These are phyloP conservation scores for Brenthis daphne DNA, from an alignment of 2,888 invertebrate genomes.

Conservation along the genomic window DNA sequence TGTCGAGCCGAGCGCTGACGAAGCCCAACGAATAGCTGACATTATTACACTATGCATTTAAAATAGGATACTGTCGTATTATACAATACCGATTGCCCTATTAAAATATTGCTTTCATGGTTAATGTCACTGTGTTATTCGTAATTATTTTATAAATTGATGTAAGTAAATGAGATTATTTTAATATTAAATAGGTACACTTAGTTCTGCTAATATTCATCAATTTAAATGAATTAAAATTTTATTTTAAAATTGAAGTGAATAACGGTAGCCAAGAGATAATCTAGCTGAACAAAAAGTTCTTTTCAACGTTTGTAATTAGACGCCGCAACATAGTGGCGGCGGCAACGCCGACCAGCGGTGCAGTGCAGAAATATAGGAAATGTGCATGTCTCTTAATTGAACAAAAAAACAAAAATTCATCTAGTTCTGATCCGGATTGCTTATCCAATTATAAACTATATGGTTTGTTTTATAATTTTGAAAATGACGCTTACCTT, in stretches of 20 bases:
- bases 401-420: slow-evolving; percentile 34
- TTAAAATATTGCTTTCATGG: slow-evolving; percentile 1
- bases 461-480: too few species aligned
- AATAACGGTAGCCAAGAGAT: slow-evolving; percentile 66
- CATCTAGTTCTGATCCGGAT: background rate
- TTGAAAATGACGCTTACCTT: too few species aligned
- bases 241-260: slow-evolving; percentile 69
- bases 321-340: slow-evolving; percentile 56
- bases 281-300: slow-evolving; percentile 71
- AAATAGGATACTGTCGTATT: slow-evolving; percentile 62
- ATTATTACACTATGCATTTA: slow-evolving; percentile 69
- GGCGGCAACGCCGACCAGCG: slow-evolving; percentile 17
- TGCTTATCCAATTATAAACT: slow-evolving; percentile 1
- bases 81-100: slow-evolving; percentile 44
- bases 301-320: slow-evolving; percentile 71
- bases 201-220: background rate
- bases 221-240: slow-evolving; percentile 45
- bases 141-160: background rate
- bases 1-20: slow-evolving; percentile 74
- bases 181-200: background rate
- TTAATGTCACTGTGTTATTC: background rate
- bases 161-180: background rate
- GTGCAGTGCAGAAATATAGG: slow-evolving; percentile 21
- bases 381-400: slow-evolving; percentile 36
- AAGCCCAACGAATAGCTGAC: slow-evolving; percentile 70